Base-by-base conservation (phyloP, 92 coral and sea anemone genomes). In the Bergia puertoricense region DNA sequence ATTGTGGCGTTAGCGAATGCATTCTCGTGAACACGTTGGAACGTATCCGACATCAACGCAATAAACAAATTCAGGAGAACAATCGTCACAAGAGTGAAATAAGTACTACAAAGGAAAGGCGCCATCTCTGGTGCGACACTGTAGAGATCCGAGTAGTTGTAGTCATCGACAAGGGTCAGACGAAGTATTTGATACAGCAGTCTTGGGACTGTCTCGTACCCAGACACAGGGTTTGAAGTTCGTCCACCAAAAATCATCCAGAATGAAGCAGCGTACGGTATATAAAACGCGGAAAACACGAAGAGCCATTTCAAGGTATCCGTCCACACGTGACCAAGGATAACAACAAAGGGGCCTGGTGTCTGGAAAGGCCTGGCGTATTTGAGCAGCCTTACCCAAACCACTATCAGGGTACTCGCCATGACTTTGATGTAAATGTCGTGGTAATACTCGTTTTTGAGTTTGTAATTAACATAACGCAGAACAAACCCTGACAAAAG, bases 1-100 rank as follows among this genome's bases (percentile, higher is more conserved):
- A 93, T 91, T 4, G 85, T 90, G 8, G 96, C 94, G 42, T 92
- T 93, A 54, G 94, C 96, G n/a, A 89, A 89, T 0, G 96, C 94
- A 69, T 93, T 93, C 79, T 93, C 96, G 82, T 89, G 91, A 13
- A 93, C 96, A 20, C 96, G 94, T 66, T 93, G 96, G 83, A 93
- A 93, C 6, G 96, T 93, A 45, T 93, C 93, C 56, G 96, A 89
- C 94, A 93, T 81, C n/a, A 93, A 77, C 45, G 96, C 96, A 44
- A 93, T 93, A 86, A 91, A 93, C 86, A 93, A 74, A 90, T 93
- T 93, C 79, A 93, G 88, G 20, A 90, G 79, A 73, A 91, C 69
- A 23, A 93, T 91, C 2, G 96, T 86, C 9, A 90, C 88, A 30
- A 93, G 42, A 23, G 89, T 83, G 66, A 91, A 91, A 46, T 91